Evolutionary conservation across 2,113 vertebrate species (phyloP).

Genomic region (Misgurnus mizolepis): DNA sequence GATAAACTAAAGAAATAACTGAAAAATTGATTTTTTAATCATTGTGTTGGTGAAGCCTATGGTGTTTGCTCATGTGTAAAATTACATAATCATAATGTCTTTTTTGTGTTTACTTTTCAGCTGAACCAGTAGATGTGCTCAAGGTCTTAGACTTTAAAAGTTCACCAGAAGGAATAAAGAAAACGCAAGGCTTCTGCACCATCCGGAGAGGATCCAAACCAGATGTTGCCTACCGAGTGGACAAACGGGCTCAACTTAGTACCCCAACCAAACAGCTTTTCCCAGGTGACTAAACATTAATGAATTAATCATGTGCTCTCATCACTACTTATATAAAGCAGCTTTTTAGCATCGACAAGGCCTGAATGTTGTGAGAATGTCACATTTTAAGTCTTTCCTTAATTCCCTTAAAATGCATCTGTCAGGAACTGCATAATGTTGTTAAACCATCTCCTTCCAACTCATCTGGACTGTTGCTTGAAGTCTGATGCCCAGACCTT

Average conservation of each 20-base stretch:
- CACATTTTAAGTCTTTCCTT: slow-evolving; percentile 46
- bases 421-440: slow-evolving; percentile 48
- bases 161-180: slow-evolving; percentile 89
- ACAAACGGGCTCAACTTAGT: slow-evolving; percentile 90
- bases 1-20: neutral
- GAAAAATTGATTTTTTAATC: neutral
- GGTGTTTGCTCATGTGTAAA: neutral
- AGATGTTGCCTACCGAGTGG: slow-evolving; percentile 89
- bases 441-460: slow-evolving; percentile 38
- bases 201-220: slow-evolving; percentile 88
- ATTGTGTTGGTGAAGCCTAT: neutral
- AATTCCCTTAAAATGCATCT: slow-evolving; percentile 33
- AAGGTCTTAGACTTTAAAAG: slow-evolving; percentile 93
- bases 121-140: slow-evolving; percentile 90
- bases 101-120: slow-evolving; percentile 70
- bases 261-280: slow-evolving; percentile 93
- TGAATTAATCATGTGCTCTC: neutral
- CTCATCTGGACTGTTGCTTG: slow-evolving; percentile 38
- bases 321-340: neutral
- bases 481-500: slow-evolving; percentile 29
- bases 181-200: slow-evolving; percentile 89
- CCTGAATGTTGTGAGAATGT: slow-evolving; percentile 2
- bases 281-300: slow-evolving; percentile 78
- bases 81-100: neutral
- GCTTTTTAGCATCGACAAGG: neutral